These are phyloP conservation scores for Ditylenchus weischeri DNA, from an alignment of 2,888 invertebrate species.

Conservation along the genomic window DNA sequence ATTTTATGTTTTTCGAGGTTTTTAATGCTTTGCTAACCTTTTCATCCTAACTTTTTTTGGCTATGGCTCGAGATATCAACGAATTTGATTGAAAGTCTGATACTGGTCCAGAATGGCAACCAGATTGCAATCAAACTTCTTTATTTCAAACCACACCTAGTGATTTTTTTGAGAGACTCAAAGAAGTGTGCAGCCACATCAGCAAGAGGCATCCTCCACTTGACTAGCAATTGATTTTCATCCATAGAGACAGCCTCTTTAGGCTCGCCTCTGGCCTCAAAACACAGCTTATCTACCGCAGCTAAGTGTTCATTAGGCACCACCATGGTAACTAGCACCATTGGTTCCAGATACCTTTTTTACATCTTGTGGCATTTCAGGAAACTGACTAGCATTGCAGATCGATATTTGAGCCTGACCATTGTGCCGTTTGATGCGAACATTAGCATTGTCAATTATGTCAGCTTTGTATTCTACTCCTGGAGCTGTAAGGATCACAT, in stretches of 20 bases:
- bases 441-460: conserved; percentile 50
- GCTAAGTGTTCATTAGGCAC: conserved; percentile 51
- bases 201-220: conserved; percentile 79
- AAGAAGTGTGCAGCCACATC: conserved; percentile 94
- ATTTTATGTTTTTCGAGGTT: too few species aligned
- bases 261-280: conserved; percentile 49
- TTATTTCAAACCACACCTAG: conserved; percentile 54
- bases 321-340: conserved; percentile 52
- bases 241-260: conserved; percentile 64
- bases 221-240: conserved; percentile 75
- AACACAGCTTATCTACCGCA: conserved; percentile 47
- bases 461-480: conserved; percentile 64
- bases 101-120: too few species aligned
- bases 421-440: conserved; percentile 49
- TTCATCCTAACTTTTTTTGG: too few species aligned
- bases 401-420: conserved; percentile 44
- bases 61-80: too few species aligned
- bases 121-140: too few species aligned
- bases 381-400: conserved; percentile 29
- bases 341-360: conserved; percentile 50
- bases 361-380: conserved; percentile 45
- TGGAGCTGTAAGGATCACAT: conserved; percentile 64
- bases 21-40: too few species aligned
- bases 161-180: conserved; percentile 83
- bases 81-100: too few species aligned